Percentiles rank a stretch among this genome's conserved stretches.
phyloP scores from a whole-genome alignment of 2,113 vertebrate genomes.

The Salvelinus sp. region DNA sequence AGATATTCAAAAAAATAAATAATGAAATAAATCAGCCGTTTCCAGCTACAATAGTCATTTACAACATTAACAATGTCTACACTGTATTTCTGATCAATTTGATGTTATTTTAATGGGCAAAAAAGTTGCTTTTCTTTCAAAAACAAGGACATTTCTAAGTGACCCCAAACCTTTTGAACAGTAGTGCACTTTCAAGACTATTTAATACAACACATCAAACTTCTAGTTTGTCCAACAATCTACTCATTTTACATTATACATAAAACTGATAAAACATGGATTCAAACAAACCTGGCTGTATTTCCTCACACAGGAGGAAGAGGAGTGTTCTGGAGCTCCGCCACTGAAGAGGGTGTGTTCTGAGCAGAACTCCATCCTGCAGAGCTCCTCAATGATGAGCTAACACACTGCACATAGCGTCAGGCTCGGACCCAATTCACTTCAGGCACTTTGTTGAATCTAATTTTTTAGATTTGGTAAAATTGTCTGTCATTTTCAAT shows the following conservation, averaged over 20 bases:
- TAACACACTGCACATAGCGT: conserved; percentile 62
- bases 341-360: conserved; percentile 86
- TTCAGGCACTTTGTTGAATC: conserved; percentile 8
- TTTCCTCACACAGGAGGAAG: conserved; percentile 64
- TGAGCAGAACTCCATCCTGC: conserved; percentile 77
- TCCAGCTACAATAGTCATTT: too few species aligned
- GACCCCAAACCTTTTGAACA: too few species aligned
- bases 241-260: background rate
- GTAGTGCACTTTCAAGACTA: too few species aligned
- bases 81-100: too few species aligned
- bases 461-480: conserved; percentile 16
- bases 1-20: too few species aligned
- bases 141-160: too few species aligned
- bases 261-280: background rate
- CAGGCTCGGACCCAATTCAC: background rate
- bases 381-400: conserved; percentile 78
- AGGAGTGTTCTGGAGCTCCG: conserved; percentile 75
- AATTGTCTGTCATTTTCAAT: conserved; percentile 1
- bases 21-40: too few species aligned
- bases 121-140: too few species aligned
- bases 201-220: too few species aligned
- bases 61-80: too few species aligned
- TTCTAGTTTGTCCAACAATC: background rate
- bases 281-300: background rate
- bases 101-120: too few species aligned